Evolutionary conservation across 2,797 vertebrate genomes (phyloP).

Genomic region (Rhincodon typus): DNA sequence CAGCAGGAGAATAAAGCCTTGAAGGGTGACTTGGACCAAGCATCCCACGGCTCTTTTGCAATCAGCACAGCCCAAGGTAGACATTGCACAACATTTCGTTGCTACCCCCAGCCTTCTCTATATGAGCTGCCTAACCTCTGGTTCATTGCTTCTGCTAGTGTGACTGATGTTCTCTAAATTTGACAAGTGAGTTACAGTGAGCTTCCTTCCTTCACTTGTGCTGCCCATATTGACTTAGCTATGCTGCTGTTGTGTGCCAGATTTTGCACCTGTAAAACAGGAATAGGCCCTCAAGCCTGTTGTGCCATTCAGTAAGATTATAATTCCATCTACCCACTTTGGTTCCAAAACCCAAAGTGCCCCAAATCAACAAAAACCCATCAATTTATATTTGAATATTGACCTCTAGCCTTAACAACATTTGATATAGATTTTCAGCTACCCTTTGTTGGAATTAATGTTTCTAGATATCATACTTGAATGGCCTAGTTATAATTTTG

Average conservation of each 20-base stretch:
- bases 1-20: constrained; percentile 72
- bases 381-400: background rate
- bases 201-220: too few relatives aligned
- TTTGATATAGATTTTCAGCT: background rate
- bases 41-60: constrained; percentile 55
- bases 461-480: background rate
- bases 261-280: background rate
- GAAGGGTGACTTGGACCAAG: constrained; percentile 65
- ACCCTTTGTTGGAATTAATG: background rate
- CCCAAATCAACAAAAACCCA: background rate
- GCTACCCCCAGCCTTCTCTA: background rate
- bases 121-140: background rate
- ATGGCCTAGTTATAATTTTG: background rate
- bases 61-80: background rate
- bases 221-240: too few relatives aligned
- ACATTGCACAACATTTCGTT: background rate
- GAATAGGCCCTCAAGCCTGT: background rate
- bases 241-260: background rate
- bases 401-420: background rate
- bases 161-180: background rate
- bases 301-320: background rate
- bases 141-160: background rate
- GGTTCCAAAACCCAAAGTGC: background rate
- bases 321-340: background rate
- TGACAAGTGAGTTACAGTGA: background rate